A percentile compares a stretch with the other conserved stretches of the same genome.
Evolutionary conservation across 2,797 vertebrate species (phyloP).

Genomic region (Masticophis lateralis): DNA sequence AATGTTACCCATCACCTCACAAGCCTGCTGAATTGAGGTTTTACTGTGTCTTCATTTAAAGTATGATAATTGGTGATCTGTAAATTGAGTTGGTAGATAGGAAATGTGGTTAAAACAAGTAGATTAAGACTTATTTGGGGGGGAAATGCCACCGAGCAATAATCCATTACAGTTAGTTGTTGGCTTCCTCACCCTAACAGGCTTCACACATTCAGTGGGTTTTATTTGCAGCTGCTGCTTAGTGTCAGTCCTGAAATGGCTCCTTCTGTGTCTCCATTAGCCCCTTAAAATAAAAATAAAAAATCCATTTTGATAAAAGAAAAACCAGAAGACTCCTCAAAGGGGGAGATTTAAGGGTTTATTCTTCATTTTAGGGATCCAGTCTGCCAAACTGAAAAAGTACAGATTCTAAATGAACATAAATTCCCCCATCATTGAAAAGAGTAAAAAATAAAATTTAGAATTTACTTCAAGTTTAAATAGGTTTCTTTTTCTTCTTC

Average conservation of each 20-base stretch:
- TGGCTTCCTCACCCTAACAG: background rate
- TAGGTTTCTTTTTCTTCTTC: background rate
- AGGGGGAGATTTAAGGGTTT: background rate
- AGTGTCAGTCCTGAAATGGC: background rate
- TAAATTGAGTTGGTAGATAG: background rate
- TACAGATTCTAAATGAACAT: background rate
- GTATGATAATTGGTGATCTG: background rate
- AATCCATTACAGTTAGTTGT: background rate
- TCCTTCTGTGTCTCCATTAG: background rate
- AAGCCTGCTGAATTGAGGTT: background rate
- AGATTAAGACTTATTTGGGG: background rate
- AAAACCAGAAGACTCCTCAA: background rate
- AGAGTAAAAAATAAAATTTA: background rate
- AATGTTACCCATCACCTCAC: background rate
- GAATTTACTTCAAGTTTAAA: background rate
- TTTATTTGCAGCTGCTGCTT: background rate
- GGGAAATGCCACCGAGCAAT: background rate
- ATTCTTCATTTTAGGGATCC: background rate
- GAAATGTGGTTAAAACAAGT: background rate
- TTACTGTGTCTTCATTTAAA: background rate
- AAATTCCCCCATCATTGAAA: background rate
- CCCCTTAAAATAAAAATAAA: background rate
- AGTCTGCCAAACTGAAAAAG: conserved; percentile 1
- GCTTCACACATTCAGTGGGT: background rate
- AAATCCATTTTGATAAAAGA: background rate